phyloP scores from a whole-genome alignment of 1,140 invertebrate genomes.

The Anadara kagoshimensis region DNA sequence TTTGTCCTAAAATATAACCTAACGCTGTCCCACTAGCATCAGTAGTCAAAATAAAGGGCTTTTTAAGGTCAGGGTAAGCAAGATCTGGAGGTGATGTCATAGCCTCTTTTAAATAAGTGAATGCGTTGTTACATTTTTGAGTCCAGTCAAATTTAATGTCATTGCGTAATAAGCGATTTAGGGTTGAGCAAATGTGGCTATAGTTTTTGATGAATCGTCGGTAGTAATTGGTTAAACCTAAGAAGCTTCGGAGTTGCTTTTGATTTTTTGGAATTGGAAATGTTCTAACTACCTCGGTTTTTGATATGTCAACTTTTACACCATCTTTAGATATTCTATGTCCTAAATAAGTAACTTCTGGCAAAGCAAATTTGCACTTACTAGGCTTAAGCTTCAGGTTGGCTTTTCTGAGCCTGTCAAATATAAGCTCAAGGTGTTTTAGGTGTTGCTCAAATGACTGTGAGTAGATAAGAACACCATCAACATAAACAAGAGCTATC shows the following conservation, averaged over 20 bases:
- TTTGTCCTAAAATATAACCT: constrained; percentile 30
- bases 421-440: constrained; percentile 28
- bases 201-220: too few species aligned
- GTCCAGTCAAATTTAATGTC: too few species aligned
- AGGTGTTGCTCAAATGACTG: constrained; percentile 37
- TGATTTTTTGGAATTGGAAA: constrained; percentile 20
- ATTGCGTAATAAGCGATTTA: too few species aligned
- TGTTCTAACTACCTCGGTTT: neutral
- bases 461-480: constrained; percentile 37
- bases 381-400: constrained; percentile 31
- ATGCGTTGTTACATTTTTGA: too few species aligned
- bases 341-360: constrained; percentile 31
- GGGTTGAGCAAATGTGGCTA: too few species aligned
- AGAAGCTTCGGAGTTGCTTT: constrained; percentile 31
- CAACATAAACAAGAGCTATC: too few species aligned
- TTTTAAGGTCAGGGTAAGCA: too few species aligned
- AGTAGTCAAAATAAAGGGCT: constrained; percentile 33
- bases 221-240: constrained; percentile 62
- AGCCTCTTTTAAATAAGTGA: too few species aligned
- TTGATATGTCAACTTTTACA: too few species aligned
- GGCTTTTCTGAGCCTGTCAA: too few species aligned
- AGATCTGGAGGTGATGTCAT: too few species aligned
- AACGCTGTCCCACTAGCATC: constrained; percentile 36
- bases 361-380: constrained; percentile 25
- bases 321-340: too few species aligned